phyloP scores from a whole-genome alignment of 2,113 vertebrate species.

The Dendrocopos noguchii region DNA sequence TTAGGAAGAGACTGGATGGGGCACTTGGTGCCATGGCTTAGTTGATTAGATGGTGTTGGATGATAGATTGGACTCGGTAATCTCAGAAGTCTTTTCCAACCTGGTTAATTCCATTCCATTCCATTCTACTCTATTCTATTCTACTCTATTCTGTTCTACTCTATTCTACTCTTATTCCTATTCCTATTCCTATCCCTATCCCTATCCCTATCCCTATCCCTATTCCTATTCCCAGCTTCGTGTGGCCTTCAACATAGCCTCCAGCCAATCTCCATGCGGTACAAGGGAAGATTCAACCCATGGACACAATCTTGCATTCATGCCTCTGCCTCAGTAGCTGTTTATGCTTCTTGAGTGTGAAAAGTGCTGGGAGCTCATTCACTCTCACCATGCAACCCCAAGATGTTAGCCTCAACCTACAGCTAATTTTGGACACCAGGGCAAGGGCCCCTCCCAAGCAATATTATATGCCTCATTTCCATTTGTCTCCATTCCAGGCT shows the following conservation, averaged over 20 bases:
- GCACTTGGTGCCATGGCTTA: too few species aligned
- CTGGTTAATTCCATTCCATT: too few species aligned
- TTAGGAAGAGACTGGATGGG: too few species aligned
- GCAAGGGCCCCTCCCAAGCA: not conserved
- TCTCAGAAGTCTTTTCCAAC: too few species aligned
- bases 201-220: too few species aligned
- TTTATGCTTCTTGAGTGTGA: not conserved
- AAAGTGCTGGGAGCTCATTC: not conserved
- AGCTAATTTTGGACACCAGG: not conserved
- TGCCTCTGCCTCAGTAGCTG: not conserved
- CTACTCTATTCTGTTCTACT: too few species aligned
- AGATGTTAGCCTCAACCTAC: not conserved
- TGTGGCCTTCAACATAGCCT: not conserved
- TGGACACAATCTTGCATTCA: not conserved
- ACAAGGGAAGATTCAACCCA: not conserved
- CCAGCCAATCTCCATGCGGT: not conserved
- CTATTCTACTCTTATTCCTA: too few species aligned
- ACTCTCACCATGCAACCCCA: not conserved
- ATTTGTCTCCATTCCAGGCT: not conserved
- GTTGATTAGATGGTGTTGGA: too few species aligned
- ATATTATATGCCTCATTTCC: not conserved
- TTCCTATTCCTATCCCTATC: too few species aligned
- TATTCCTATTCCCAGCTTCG: not conserved
- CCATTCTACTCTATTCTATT: too few species aligned
- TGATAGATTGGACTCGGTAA: too few species aligned